Conservation (phyloP, 37 sponge, comb jelly and placozoan species). For the Oopsacas minuta region DNA sequence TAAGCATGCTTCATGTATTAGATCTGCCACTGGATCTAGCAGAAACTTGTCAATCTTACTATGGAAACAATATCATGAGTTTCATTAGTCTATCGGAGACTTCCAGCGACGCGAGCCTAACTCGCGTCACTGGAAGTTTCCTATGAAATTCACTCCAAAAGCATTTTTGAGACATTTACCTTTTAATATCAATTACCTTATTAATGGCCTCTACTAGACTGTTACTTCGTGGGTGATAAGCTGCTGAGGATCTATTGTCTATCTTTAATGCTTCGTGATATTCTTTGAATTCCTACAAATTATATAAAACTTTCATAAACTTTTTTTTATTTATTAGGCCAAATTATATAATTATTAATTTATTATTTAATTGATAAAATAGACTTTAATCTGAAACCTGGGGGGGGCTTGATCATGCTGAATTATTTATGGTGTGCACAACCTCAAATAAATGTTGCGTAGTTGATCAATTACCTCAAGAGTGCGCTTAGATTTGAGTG, state of each 20-base stretch:
- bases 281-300: conserved; percentile 13
- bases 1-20: background rate
- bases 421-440: background rate
- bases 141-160: no score
- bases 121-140: no score
- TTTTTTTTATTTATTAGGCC: background rate
- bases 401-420: background rate
- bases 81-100: background rate
- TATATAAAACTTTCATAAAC: background rate
- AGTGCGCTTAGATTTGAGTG: conserved; percentile 15
- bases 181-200: no score
- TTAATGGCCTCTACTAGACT: background rate
- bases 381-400: background rate
- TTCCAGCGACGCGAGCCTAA: no score
- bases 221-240: conserved; percentile 14
- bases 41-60: conserved; percentile 9
- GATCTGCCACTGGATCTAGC: background rate
- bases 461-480: background rate
- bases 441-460: background rate
- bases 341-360: background rate
- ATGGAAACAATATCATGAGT: background rate
- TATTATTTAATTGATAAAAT: background rate
- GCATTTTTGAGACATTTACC: no score
- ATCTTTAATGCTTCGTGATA: background rate
- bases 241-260: conserved; percentile 2